Evolutionary conservation across 1,140 invertebrate species (phyloP), one percentile per base, ranked within the genome.

Genomic region (Temnothorax curvispinosus): DNA sequence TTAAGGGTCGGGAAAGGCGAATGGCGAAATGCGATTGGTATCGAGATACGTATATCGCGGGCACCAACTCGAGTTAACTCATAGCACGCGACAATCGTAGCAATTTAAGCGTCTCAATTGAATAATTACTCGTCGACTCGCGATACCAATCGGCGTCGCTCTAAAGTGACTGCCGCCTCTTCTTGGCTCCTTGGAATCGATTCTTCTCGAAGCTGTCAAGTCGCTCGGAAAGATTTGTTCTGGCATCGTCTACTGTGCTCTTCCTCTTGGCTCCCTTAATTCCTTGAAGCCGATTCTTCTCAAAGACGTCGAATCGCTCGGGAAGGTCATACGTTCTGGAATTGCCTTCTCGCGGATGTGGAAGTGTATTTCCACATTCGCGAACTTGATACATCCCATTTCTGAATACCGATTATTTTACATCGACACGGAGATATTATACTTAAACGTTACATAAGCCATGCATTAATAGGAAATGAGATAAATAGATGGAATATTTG

Each of bases 51-150:
- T 27, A n/a, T 32, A 77, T 2, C 27, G 38, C 32, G 32, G 38
- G 54, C 47, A 50, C 2, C 18, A 84, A 13, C 64, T 69, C 21
- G n/a, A 69, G 21, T 87, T 81, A 85, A 76, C 21, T 85, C 41
- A 54, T 21, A 69, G 72, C 80, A 85, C 62, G 71, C 15, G 81
- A 76, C 62, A 76, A 58, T 0, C 52, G 3, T 76, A 62, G 85
- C 62, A 62, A 27, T 27, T 27, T 27, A 27, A 77, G 72, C 52
- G 47, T 6, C n/a, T 76, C 44, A 76, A 76, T 85, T 87, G 50
- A 85, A 71, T 87, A 76, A 87, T 87, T 87, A 75, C 32, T 52
- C 21, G n/a, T n/a, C 32, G 54, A 35, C 27, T 52, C 44, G 13
- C 32, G 50, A 56, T 74, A n/a, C 8, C 44, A 85, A 76, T 82